phyloP scores from a whole-genome alignment of 1,140 invertebrate genomes.

The Drosophila neocordata region DNA sequence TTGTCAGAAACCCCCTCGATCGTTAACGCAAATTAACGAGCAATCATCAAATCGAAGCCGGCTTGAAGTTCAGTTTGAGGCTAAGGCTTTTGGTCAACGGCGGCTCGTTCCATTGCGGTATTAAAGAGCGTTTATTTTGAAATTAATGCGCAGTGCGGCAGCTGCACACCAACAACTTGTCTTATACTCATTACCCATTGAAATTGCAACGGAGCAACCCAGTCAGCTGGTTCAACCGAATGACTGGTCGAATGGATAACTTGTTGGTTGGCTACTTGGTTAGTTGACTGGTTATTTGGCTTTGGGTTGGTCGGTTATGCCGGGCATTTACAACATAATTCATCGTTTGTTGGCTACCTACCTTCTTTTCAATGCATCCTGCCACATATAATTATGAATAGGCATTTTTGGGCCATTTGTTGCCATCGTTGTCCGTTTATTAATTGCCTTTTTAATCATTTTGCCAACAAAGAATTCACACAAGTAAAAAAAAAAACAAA shows the following conservation, averaged over 20 bases:
- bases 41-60: conserved; percentile 77
- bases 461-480: conserved; percentile 23
- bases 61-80: conserved; percentile 27
- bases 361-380: conserved; percentile 10
- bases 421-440: conserved; percentile 50
- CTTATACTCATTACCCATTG: conserved; percentile 76
- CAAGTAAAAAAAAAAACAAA: conserved; percentile 1
- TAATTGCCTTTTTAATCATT: conserved; percentile 81
- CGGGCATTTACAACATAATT: conserved; percentile 80
- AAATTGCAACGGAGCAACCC: conserved; percentile 58
- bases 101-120: conserved; percentile 31
- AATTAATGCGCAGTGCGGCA: conserved; percentile 70
- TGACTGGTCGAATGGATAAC: neutral
- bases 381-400: conserved; percentile 69
- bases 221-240: conserved; percentile 10
- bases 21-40: conserved; percentile 82
- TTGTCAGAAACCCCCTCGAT: conserved; percentile 39
- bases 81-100: too few species aligned
- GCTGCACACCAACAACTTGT: conserved; percentile 56
- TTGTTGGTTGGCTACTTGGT: neutral
- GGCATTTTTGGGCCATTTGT: conserved; percentile 58
- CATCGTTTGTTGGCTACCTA: conserved; percentile 39
- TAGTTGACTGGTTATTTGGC: conserved; percentile 12
- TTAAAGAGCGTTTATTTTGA: conserved; percentile 71
- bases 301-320: conserved; percentile 39